Base-by-base conservation (phyloP, 2,113 vertebrate species). In the Crocuta crocuta region DNA sequence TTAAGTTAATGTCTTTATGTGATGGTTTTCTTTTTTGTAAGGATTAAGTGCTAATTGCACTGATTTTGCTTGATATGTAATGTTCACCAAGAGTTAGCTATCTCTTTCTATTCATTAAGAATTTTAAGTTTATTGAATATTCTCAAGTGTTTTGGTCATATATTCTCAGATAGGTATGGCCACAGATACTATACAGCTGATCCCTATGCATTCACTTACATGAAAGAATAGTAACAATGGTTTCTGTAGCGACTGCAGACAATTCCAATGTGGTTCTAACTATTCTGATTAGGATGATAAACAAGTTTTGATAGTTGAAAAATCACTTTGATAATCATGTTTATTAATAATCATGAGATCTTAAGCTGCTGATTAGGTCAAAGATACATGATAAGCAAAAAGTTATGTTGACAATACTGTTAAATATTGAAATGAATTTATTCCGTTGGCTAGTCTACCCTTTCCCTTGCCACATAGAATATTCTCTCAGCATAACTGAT, bases 1-100 rank as follows among this genome's bases (percentile, higher is more conserved):
- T 66, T 94, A 71, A 48, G 70, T 66, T 94, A 71, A 48, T 66
- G 35, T 87, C 28, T n/a, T 81, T 73, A 39, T 95, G n/a, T 81
- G 21, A 45, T 9, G 35, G 65, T 95, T 79, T 91, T 26, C 11
- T 82, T 73, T 95, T 82, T 19, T 17, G 12, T 73, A 45, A 88
- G 24, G 12, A 65, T 53, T 81, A 87, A 95, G 17, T 71, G 19
- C 53, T 53, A 39, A 87, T 23, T 65, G 45, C n/a, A 80, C 21
- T n/a, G 11, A 66, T 82, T n/a, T 3, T 88, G n/a, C 19, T 50
- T n/a, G 1, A n/a, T n/a, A 88, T 55, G 21, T 11, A 15, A 11
- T 71, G 15, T 63, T 80, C 7, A 50, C 2, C 16, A 70, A 61
- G 17, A 35, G 26, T 86, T 68, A 86, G 43, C 21, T 82, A 39